Conservation (phyloP, 2,113 vertebrate genomes). For the Mus spicilegus region DNA sequence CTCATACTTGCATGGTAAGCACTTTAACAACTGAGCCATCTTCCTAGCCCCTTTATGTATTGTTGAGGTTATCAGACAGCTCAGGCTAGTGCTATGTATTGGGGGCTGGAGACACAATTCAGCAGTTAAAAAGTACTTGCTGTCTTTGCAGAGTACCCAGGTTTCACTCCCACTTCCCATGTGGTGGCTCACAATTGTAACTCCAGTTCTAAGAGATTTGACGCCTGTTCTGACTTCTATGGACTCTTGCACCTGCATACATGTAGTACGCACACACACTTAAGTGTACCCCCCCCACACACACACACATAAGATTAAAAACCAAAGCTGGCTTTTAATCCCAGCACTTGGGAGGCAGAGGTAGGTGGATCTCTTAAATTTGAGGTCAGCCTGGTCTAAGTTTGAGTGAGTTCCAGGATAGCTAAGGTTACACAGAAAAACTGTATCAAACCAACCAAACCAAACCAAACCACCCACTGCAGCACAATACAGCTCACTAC, state of each 20-base stretch:
- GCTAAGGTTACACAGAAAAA: not conserved
- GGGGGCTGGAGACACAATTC: not conserved
- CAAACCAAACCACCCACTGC: not conserved
- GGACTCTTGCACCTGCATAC: not conserved
- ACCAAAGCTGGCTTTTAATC: not conserved
- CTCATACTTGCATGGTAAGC: not conserved
- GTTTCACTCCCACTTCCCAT: not conserved
- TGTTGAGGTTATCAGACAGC: not conserved
- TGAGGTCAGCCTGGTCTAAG: not conserved
- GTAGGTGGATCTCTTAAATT: not conserved
- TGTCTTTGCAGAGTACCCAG: not conserved
- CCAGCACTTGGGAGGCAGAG: not conserved
- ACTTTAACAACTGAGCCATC: not conserved
- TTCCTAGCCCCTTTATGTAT: not conserved
- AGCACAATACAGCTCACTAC: conserved; percentile 9
- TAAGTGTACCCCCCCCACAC: no score
- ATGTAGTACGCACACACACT: not conserved
- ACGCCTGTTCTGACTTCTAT: not conserved
- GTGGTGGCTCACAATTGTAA: not conserved
- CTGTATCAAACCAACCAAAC: not conserved
- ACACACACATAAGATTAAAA: not conserved
- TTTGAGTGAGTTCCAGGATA: not conserved
- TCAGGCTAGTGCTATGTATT: not conserved
- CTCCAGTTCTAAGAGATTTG: not conserved
- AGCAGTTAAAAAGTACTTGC: not conserved